These are phyloP conservation scores for Gulo gulo DNA, from an alignment of 2,113 vertebrate genomes.

Conservation along the genomic window DNA sequence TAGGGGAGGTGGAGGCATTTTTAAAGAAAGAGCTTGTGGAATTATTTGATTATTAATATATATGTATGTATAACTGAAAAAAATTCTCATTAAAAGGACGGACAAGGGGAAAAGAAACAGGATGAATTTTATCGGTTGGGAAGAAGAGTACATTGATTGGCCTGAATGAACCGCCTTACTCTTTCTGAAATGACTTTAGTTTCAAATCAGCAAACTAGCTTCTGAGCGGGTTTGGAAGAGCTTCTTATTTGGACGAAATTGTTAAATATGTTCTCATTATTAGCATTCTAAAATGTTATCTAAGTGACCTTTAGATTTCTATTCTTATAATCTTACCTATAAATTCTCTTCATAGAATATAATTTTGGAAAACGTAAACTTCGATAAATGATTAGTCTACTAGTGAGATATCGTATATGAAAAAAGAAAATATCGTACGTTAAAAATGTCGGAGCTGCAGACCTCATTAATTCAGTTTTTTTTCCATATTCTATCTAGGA, in stretches of 20 bases:
- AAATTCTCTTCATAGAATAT: neutral
- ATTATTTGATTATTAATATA: neutral
- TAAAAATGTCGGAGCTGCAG: conserved; percentile 53
- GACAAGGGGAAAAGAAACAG: neutral
- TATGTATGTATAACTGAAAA: neutral
- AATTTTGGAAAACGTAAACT: neutral
- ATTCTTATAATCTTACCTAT: neutral
- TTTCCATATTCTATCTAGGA: conserved; percentile 78
- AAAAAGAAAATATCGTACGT: conserved; percentile 62
- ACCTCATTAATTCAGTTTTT: conserved; percentile 79
- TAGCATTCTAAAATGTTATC: conserved; percentile 5
- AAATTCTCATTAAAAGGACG: neutral
- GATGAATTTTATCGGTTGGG: neutral
- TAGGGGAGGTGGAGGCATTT: neutral
- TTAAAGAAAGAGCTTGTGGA: neutral
- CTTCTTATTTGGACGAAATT: neutral
- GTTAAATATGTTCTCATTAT: neutral
- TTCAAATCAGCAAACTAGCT: neutral
- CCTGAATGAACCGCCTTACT: neutral
- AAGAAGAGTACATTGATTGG: neutral
- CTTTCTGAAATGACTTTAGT: neutral
- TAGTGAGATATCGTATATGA: conserved; percentile 15
- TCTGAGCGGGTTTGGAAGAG: neutral
- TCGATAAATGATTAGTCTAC: conserved; percentile 12
- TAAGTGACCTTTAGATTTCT: neutral